Conservation (phyloP, 2,888 invertebrate species). For the Liodrosophila aerea region DNA sequence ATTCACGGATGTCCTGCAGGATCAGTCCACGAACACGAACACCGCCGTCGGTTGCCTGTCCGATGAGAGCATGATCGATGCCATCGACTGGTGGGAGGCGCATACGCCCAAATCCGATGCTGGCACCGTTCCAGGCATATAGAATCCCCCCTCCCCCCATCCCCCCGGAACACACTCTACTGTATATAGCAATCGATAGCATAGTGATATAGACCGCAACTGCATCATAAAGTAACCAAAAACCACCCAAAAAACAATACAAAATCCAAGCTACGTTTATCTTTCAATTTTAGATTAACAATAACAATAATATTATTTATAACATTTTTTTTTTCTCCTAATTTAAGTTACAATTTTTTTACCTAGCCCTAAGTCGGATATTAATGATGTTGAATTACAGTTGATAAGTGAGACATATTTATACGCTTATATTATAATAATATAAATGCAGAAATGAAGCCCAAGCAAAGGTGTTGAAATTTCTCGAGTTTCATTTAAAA, state of each 20-base stretch:
- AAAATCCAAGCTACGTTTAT: constrained; percentile 7
- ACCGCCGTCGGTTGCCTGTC: constrained; percentile 75
- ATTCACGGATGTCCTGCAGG: constrained; percentile 80
- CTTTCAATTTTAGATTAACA: too few relatives aligned
- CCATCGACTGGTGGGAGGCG: constrained; percentile 84
- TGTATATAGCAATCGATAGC: constrained; percentile 37
- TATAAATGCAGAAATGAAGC: constrained; percentile 9
- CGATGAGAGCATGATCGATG: constrained; percentile 84
- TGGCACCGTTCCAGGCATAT: constrained; percentile 38
- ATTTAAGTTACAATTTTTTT: constrained; percentile 39
- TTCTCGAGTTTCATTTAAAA: too few relatives aligned
- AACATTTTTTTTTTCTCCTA: constrained; percentile 27
- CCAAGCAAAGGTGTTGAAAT: too few relatives aligned
- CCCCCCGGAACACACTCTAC: too few relatives aligned
- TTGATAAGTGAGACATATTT: constrained; percentile 6
- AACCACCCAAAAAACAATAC: not conserved
- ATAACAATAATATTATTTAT: too few relatives aligned
- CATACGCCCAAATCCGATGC: constrained; percentile 81
- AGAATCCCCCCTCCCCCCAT: not conserved
- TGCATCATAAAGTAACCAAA: constrained; percentile 18
- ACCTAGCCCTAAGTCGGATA: constrained; percentile 33
- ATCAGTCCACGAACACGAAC: constrained; percentile 63
- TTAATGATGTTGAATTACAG: constrained; percentile 44
- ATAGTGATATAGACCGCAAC: constrained; percentile 33
- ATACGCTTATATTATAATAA: constrained; percentile 12